Conservation (phyloP, 64 coral and sea anemone genomes). For the Montipora capricornis region DNA sequence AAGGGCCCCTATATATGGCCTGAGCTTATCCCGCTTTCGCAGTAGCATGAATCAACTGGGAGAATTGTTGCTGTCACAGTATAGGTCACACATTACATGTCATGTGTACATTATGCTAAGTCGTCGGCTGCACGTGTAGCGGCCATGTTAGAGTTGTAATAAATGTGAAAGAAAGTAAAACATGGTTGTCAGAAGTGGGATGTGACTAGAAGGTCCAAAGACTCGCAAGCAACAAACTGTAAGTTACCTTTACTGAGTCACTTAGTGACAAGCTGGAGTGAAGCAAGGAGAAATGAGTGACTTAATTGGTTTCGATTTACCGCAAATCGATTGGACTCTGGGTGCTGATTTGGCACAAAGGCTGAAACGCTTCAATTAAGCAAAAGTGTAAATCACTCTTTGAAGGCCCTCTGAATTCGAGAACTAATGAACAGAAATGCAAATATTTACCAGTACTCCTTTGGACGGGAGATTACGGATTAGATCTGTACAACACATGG, state of each 20-base stretch:
- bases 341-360: neutral
- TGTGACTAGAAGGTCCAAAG: neutral
- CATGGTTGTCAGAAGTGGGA: constrained; percentile 12
- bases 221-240: neutral
- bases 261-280: neutral
- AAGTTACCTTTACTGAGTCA: neutral
- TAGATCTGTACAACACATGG: constrained; percentile 40
- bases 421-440: constrained; percentile 61
- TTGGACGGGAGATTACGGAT: constrained; percentile 69
- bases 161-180: neutral
- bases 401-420: constrained; percentile 53
- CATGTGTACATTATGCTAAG: too few species aligned
- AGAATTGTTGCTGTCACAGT: too few species aligned
- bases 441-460: constrained; percentile 53
- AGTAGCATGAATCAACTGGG: too few species aligned
- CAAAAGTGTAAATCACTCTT: constrained; percentile 30
- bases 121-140: too few species aligned
- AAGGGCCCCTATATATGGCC: too few species aligned
- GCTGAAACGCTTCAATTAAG: neutral
- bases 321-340: neutral
- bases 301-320: neutral
- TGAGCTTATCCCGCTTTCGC: too few species aligned
- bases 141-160: too few species aligned
- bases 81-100: too few species aligned
- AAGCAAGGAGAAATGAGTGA: neutral